A percentile compares a stretch with the other conserved stretches of the same genome.
phyloP scores from a whole-genome alignment of 2,797 vertebrate species.

The Neostethus bicornis region DNA sequence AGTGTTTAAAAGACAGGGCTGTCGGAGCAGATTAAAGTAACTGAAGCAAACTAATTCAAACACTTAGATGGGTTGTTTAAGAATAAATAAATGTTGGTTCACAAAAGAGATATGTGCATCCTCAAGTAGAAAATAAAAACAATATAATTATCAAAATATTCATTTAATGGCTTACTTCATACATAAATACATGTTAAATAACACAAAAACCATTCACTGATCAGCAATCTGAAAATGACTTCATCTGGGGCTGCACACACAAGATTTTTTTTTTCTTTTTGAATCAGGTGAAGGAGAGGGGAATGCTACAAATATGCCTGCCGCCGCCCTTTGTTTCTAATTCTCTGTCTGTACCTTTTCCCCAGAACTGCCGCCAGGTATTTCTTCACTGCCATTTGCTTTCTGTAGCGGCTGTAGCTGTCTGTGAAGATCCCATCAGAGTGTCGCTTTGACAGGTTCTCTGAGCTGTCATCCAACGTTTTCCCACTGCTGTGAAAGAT shows the following conservation, averaged over 20 bases:
- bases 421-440: slow-evolving; percentile 99
- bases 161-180: slow-evolving; percentile 98
- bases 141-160: slow-evolving; percentile 99
- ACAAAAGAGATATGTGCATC: slow-evolving; percentile 93
- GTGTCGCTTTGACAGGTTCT: slow-evolving; percentile 95
- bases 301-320: slow-evolving; percentile 95
- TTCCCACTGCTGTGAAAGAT: slow-evolving; percentile 69
- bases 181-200: slow-evolving; percentile 98
- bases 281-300: slow-evolving; percentile 41
- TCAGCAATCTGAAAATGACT: slow-evolving; percentile 80
- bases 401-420: slow-evolving; percentile 99
- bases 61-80: slow-evolving; percentile 73
- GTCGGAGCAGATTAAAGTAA: slow-evolving; percentile 82
- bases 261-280: slow-evolving; percentile 60
- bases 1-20: slow-evolving; percentile 93
- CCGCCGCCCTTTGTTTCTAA: slow-evolving; percentile 99
- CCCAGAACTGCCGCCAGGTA: slow-evolving; percentile 98
- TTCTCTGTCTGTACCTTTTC: slow-evolving; percentile 99
- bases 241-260: slow-evolving; percentile 84
- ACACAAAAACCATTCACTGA: slow-evolving; percentile 86
- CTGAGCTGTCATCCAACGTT: slow-evolving; percentile 84
- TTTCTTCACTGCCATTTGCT: slow-evolving; percentile 99
- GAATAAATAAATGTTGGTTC: slow-evolving; percentile 89
- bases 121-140: slow-evolving; percentile 97
- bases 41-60: slow-evolving; percentile 66